Conservation (phyloP, 2,888 invertebrate species). For the Microplitis manilae region DNA sequence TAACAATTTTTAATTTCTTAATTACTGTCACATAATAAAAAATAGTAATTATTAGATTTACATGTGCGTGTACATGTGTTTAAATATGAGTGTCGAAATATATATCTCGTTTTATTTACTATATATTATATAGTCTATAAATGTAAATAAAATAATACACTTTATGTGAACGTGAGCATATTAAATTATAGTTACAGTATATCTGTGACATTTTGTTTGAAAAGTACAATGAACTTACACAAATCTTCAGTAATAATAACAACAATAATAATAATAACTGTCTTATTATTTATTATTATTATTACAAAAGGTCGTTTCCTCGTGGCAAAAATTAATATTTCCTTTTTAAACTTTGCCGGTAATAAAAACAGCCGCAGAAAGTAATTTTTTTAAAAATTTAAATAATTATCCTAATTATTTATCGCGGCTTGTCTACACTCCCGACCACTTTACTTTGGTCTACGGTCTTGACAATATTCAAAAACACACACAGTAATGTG, state of each 20-base stretch:
- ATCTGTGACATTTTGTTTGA: neutral
- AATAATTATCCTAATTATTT: neutral
- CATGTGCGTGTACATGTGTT: neutral
- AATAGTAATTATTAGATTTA: conserved; percentile 1
- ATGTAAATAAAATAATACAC: neutral
- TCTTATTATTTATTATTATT: neutral
- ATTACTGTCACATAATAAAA: neutral
- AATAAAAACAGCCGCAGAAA: neutral
- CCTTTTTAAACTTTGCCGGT: neutral
- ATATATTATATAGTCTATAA: neutral
- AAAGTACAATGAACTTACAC: neutral
- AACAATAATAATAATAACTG: neutral
- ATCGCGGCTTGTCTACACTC: neutral
- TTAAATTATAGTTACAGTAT: neutral
- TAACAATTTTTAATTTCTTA: neutral
- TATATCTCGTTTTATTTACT: neutral
- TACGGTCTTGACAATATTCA: conserved; percentile 10
- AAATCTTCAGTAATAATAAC: neutral
- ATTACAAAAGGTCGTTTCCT: neutral
- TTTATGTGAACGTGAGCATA: neutral
- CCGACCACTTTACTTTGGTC: neutral
- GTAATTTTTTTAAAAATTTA: neutral
- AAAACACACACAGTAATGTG: conserved; percentile 18
- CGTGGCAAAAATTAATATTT: neutral
- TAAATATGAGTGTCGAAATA: neutral